Percentiles rank a stretch among this genome's conserved stretches.
Conservation (phyloP, 2,797 vertebrate species). For the Borostomias antarcticus region DNA sequence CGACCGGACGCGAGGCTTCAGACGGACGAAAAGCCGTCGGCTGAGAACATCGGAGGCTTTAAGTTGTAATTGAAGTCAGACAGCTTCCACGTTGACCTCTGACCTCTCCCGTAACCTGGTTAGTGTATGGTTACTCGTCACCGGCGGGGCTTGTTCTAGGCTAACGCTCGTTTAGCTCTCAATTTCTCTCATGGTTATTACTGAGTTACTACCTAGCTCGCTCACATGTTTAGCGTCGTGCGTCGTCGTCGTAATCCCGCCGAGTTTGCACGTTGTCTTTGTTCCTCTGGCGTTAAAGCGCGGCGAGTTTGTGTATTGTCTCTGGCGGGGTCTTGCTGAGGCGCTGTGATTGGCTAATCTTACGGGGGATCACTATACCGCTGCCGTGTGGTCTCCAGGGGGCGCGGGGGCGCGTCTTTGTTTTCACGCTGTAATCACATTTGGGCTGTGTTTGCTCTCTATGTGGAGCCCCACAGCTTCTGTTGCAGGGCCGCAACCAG, state of each 20-base stretch:
- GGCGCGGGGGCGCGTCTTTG: neutral
- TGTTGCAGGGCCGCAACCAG: constrained; percentile 26
- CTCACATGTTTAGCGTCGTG: neutral
- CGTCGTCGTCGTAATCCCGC: neutral
- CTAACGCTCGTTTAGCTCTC: neutral
- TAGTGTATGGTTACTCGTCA: no score
- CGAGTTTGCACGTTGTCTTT: neutral
- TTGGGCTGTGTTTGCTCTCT: constrained; percentile 19
- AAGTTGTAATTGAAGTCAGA: constrained; percentile 25
- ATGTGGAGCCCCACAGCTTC: constrained; percentile 14
- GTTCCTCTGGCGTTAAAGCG: neutral
- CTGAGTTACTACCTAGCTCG: neutral
- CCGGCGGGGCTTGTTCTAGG: no score
- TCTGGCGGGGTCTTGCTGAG: neutral
- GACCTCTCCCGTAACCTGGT: neutral
- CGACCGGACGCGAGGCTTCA: no score
- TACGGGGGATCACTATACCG: neutral
- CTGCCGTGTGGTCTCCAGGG: neutral
- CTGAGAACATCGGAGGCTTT: no score
- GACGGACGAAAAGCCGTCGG: no score
- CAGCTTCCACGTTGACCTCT: constrained; percentile 18
- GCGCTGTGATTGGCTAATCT: neutral
- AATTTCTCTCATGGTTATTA: no score
- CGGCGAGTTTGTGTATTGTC: neutral
- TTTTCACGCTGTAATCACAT: constrained; percentile 19